These are phyloP conservation scores for Contarinia nasturtii DNA, from an alignment of 1,140 invertebrate species.

Conservation along the genomic window DNA sequence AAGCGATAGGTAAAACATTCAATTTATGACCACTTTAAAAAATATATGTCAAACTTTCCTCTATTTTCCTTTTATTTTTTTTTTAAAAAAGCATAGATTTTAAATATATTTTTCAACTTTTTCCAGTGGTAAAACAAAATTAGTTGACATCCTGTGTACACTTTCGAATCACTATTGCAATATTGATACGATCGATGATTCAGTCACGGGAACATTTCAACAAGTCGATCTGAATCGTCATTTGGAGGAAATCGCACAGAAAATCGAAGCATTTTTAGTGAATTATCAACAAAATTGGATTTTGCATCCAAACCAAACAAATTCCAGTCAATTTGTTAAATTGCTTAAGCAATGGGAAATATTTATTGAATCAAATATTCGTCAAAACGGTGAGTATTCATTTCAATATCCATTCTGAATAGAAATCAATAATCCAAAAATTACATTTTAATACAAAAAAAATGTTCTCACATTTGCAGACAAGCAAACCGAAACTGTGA, in stretches of 20 bases:
- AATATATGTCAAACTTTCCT: too few relatives aligned
- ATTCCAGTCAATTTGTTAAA: neutral
- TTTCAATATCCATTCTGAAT: neutral
- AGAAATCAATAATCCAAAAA: neutral
- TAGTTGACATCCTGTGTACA: slow-evolving; percentile 16
- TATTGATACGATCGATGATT: slow-evolving; percentile 21
- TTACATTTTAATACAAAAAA: neutral
- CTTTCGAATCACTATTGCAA: slow-evolving; percentile 17
- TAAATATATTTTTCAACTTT: neutral
- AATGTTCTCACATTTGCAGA: neutral
- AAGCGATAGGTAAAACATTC: slow-evolving; percentile 11
- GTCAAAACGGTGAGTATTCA: neutral
- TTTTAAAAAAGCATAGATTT: neutral
- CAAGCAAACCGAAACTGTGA: neutral
- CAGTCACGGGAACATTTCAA: slow-evolving; percentile 22
- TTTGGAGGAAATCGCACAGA: slow-evolving; percentile 35
- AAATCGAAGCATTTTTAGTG: slow-evolving; percentile 23
- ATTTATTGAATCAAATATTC: neutral
- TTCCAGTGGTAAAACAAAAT: slow-evolving; percentile 17
- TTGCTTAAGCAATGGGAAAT: neutral
- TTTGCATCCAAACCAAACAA: neutral
- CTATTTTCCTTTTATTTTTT: too few relatives aligned
- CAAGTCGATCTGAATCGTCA: slow-evolving; percentile 45
- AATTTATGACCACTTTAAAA: too few relatives aligned
- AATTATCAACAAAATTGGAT: slow-evolving; percentile 14